A percentile compares a stretch with the other conserved stretches of the same genome.
Evolutionary conservation across 2,797 vertebrate species (phyloP).

Genomic region (Bothrops alternatus): DNA sequence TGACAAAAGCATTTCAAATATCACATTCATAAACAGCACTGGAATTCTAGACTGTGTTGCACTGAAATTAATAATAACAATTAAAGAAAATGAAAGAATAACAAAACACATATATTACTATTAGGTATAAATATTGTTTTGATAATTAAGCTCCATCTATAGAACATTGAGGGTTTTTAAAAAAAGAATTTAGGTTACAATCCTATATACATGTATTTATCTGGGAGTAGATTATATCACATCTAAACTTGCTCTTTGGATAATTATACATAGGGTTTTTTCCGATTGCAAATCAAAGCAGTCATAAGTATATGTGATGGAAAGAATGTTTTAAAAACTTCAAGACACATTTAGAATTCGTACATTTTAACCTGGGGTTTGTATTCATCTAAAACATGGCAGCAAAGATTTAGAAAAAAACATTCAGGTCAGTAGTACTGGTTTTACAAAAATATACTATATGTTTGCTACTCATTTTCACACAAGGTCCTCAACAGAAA

Average conservation of each 20-base stretch:
- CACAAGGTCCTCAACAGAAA: background rate
- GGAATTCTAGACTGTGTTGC: background rate
- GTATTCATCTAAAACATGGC: background rate
- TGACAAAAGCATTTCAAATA: background rate
- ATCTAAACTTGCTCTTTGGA: background rate
- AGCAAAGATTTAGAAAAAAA: background rate
- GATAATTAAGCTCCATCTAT: background rate
- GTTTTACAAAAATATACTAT: background rate
- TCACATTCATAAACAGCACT: background rate
- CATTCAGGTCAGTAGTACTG: background rate
- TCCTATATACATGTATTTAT: background rate
- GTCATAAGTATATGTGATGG: background rate
- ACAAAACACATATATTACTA: background rate
- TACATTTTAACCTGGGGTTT: background rate
- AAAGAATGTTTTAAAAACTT: background rate
- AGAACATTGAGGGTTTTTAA: background rate
- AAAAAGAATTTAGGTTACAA: background rate
- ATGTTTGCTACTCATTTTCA: background rate
- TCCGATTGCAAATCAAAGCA: background rate
- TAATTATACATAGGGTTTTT: background rate
- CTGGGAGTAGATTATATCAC: background rate
- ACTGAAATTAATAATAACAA: background rate
- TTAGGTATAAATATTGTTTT: background rate
- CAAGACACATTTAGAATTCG: background rate
- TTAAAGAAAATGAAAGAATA: background rate